A percentile compares a stretch with the other conserved stretches of the same genome.
These are phyloP conservation scores for Monochamus alternatus DNA, from an alignment of 2,888 invertebrate genomes.

Conservation along the genomic window DNA sequence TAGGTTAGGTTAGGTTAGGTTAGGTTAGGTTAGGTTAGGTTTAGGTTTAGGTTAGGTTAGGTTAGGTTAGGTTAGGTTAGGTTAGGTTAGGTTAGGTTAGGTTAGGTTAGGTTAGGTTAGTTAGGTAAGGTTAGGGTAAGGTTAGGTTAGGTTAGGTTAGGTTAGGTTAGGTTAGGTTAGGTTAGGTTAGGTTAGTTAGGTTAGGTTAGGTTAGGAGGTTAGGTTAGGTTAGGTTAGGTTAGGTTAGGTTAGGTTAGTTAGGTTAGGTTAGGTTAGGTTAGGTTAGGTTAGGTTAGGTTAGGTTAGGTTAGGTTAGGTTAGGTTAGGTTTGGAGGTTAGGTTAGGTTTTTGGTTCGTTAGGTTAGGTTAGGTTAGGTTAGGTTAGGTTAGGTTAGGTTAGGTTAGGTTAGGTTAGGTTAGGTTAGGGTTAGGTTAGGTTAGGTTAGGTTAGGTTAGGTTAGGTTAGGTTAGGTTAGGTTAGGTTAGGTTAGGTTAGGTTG, in stretches of 20 bases:
- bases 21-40: too few relatives aligned
- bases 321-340: constrained; percentile 48
- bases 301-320: constrained; percentile 45
- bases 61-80: constrained; percentile 38
- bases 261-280: constrained; percentile 47
- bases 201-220: too few relatives aligned
- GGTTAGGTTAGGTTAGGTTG: too few relatives aligned
- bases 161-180: constrained; percentile 43
- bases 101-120: constrained; percentile 44
- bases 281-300: constrained; percentile 46
- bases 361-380: constrained; percentile 49
- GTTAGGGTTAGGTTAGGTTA: too few relatives aligned
- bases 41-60: constrained; percentile 37
- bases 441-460: constrained; percentile 45
- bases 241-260: constrained; percentile 46
- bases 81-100: constrained; percentile 38
- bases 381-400: constrained; percentile 50
- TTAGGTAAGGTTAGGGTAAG: constrained; percentile 41
- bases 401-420: constrained; percentile 44
- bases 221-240: constrained; percentile 46
- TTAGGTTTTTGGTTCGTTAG: too few relatives aligned
- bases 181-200: constrained; percentile 39
- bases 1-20: too few relatives aligned
- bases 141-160: constrained; percentile 43
- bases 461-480: constrained; percentile 48